phyloP scores from a whole-genome alignment of 2,113 vertebrate genomes.

The Rostratula benghalensis region DNA sequence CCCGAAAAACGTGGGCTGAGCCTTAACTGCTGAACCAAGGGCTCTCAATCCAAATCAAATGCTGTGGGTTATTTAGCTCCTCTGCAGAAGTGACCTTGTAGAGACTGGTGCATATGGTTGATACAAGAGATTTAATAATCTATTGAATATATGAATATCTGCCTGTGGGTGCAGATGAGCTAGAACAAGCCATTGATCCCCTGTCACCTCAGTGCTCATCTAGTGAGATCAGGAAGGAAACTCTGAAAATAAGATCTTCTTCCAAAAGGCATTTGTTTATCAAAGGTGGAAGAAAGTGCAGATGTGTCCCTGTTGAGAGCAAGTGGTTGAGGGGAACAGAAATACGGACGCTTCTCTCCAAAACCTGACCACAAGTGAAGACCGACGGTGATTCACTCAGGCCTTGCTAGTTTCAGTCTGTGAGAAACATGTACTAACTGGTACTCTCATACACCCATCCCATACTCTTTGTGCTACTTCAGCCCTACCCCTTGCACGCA shows the following conservation, averaged over 20 bases:
- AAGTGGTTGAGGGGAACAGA: background rate
- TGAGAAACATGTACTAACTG: background rate
- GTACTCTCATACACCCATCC: fast-evolving
- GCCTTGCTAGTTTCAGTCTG: background rate
- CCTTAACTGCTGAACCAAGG: background rate
- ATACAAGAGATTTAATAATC: background rate
- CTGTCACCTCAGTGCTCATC: background rate
- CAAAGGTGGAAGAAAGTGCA: background rate
- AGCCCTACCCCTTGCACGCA: background rate
- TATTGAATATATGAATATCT: background rate
- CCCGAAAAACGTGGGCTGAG: fast-evolving
- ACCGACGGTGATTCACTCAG: background rate
- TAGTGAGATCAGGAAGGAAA: background rate
- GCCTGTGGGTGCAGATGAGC: background rate
- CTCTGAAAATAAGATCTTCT: background rate
- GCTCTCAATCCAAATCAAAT: background rate
- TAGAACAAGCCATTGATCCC: background rate
- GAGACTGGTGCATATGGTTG: fast-evolving
- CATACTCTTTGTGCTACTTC: background rate
- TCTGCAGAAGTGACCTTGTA: background rate
- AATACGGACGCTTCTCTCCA: background rate
- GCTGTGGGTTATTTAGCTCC: fast-evolving
- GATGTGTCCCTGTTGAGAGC: background rate
- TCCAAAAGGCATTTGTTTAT: background rate
- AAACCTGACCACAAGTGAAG: background rate